Conservation (phyloP, 2,797 vertebrate species). For the Squalus acanthias region DNA sequence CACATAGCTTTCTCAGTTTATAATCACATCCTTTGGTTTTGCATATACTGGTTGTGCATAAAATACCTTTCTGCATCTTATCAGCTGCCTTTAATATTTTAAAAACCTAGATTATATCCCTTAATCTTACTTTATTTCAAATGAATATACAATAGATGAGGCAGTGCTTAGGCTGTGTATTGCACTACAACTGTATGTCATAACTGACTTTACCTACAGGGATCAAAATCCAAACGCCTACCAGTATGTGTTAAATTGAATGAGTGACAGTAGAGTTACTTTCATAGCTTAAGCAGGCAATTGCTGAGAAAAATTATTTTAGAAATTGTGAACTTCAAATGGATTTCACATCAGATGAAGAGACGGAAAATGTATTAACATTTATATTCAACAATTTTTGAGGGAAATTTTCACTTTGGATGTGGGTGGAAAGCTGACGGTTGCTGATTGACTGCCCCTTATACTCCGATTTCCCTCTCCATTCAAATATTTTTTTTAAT, state of each 20-base stretch:
- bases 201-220: neutral
- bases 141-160: neutral
- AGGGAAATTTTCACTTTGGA: neutral
- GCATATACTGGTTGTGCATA: neutral
- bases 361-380: neutral
- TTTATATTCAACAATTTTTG: neutral
- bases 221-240: neutral
- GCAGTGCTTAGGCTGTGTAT: neutral
- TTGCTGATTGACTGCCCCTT: neutral
- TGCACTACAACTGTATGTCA: neutral
- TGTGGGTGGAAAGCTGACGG: neutral
- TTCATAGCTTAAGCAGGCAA: neutral
- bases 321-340: neutral
- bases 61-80: neutral
- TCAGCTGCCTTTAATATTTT: constrained; percentile 14
- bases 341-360: neutral
- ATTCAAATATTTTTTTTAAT: neutral
- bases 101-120: neutral
- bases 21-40: neutral
- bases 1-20: neutral
- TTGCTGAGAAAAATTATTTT: neutral
- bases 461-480: neutral
- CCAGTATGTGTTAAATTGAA: neutral
- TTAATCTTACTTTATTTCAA: neutral
- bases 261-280: neutral